Conservation (phyloP, 2,888 invertebrate genomes). For the Steinernema scapterisci region DNA sequence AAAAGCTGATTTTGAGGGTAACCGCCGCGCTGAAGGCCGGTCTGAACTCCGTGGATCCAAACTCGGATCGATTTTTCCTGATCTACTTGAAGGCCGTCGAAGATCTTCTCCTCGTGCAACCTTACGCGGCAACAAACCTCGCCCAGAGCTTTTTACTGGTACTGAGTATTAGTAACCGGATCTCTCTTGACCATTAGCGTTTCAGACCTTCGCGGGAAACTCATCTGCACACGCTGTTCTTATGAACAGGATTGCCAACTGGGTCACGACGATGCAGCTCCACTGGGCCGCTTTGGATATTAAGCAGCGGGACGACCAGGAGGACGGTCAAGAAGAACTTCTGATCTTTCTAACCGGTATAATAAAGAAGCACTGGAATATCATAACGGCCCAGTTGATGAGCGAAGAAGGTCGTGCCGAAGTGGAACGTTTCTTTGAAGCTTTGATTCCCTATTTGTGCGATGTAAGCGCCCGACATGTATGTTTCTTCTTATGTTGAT, state of each 20-base stretch:
- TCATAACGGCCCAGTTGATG: background rate
- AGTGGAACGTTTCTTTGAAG: background rate
- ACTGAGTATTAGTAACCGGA: background rate
- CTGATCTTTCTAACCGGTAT: background rate
- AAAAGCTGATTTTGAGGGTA: background rate
- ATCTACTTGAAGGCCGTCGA: background rate
- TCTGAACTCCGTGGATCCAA: background rate
- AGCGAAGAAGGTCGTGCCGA: background rate
- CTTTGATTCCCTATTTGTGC: background rate
- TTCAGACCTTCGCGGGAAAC: slow-evolving; percentile 23
- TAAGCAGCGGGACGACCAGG: background rate
- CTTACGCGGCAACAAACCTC: background rate
- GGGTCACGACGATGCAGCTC: background rate
- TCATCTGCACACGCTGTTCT: background rate
- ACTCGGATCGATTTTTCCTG: background rate
- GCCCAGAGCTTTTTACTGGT: slow-evolving; percentile 6
- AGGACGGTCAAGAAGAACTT: background rate
- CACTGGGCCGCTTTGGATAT: background rate
- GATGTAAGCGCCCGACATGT: background rate
- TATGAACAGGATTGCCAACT: background rate
- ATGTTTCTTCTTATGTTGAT: background rate
- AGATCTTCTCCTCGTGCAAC: background rate
- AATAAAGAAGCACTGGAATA: slow-evolving; percentile 2
- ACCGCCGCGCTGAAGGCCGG: slow-evolving; percentile 9
- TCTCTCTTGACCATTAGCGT: background rate